Evolutionary conservation across 2,888 invertebrate genomes (phyloP).

Genomic region (Sisyra terminalis): DNA sequence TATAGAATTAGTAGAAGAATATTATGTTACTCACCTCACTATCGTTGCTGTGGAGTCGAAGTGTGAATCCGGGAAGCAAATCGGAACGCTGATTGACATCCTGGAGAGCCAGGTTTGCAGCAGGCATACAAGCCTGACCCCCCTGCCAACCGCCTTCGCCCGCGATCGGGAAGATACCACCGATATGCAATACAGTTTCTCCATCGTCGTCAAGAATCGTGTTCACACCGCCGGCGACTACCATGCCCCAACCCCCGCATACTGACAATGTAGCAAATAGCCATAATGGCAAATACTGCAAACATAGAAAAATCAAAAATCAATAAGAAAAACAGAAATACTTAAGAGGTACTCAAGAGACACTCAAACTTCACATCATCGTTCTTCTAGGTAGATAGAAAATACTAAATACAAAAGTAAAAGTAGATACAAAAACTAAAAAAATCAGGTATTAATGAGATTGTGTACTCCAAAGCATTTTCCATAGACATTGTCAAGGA

Average conservation of each 20-base stretch:
- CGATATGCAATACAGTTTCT: conserved; percentile 77
- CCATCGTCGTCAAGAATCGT: conserved; percentile 21
- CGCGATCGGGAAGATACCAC: conserved; percentile 94
- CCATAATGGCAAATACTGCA: conserved; percentile 27
- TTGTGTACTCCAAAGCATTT: too few species aligned
- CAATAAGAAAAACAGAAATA: too few species aligned
- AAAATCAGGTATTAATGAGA: too few species aligned
- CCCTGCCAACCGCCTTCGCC: conserved; percentile 98
- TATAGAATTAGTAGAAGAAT: too few species aligned
- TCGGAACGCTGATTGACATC: conserved; percentile 85
- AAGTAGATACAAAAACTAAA: too few species aligned
- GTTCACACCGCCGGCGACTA: conserved; percentile 2
- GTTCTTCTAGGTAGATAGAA: too few species aligned
- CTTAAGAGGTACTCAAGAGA: too few species aligned
- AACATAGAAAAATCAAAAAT: conserved; percentile 11
- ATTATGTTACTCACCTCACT: conserved; percentile 59
- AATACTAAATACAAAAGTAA: too few species aligned
- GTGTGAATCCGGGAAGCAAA: conserved; percentile 78
- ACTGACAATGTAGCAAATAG: conserved; percentile 20
- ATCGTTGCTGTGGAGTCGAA: conserved; percentile 87
- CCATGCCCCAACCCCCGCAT: conserved; percentile 8
- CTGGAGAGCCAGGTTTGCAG: conserved; percentile 87
- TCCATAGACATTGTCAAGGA: too few species aligned
- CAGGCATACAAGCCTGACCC: conserved; percentile 95
- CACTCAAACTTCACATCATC: too few species aligned